Evolutionary conservation across 2,888 invertebrate species (phyloP).

Genomic region (Micoletzkya japonica): DNA sequence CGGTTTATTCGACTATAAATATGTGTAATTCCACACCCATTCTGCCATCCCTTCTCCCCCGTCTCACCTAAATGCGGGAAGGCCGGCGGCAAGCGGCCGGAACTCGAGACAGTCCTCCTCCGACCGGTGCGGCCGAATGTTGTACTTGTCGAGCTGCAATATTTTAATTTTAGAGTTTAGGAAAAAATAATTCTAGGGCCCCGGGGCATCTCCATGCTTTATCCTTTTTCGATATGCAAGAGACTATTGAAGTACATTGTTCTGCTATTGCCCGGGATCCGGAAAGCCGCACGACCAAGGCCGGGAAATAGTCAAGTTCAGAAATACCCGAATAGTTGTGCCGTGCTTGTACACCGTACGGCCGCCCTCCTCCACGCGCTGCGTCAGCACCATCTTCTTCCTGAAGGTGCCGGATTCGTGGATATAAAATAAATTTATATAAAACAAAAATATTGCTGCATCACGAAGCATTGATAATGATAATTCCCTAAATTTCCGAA

Average conservation of each 20-base stretch:
- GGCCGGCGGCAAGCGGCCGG: conserved; percentile 54
- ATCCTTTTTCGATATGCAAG: too few species aligned
- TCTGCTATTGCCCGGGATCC: too few species aligned
- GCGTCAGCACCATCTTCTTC: conserved; percentile 60
- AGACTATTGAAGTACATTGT: too few species aligned
- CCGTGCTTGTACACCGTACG: conserved; percentile 62
- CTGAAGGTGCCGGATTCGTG: background rate
- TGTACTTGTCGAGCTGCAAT: conserved; percentile 64
- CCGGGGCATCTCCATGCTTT: too few species aligned
- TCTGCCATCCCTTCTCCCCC: too few species aligned
- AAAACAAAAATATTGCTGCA: background rate
- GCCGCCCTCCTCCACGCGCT: conserved; percentile 51
- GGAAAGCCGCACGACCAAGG: too few species aligned
- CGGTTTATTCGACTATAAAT: too few species aligned
- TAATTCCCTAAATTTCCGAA: background rate
- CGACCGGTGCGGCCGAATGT: conserved; percentile 62
- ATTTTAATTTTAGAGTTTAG: conserved; percentile 11
- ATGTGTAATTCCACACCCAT: too few species aligned
- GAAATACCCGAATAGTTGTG: conserved; percentile 61
- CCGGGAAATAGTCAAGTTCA: too few species aligned
- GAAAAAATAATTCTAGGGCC: too few species aligned
- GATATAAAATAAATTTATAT: background rate
- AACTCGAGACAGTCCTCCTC: conserved; percentile 61
- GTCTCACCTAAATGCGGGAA: conserved; percentile 48
- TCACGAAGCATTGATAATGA: background rate